phyloP scores from a whole-genome alignment of 2,888 invertebrate species.

The Tetragonula carbonaria region DNA sequence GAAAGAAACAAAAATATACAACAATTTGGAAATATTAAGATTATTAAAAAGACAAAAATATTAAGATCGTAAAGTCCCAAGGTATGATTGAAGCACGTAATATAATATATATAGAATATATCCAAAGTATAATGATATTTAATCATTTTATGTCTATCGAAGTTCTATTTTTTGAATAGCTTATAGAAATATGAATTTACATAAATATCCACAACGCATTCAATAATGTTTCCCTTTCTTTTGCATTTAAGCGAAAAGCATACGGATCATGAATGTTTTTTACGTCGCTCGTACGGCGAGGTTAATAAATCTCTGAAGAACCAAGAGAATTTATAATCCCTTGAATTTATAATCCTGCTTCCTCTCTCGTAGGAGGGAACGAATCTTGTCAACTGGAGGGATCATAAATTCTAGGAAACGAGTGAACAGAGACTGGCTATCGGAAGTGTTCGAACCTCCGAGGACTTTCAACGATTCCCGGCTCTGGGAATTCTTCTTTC shows the following conservation, averaged over 20 bases:
- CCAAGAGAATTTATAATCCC: conserved; percentile 19
- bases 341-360: conserved; percentile 44
- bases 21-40: too few relatives aligned
- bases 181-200: background rate
- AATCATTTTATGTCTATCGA: too few relatives aligned
- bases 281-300: background rate
- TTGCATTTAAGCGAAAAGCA: background rate
- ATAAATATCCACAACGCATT: too few relatives aligned
- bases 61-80: too few relatives aligned
- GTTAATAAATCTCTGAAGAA: conserved; percentile 29
- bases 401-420: conserved; percentile 45
- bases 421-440: conserved; percentile 23
- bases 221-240: background rate
- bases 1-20: too few relatives aligned
- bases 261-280: background rate
- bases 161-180: background rate
- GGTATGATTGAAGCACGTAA: too few relatives aligned
- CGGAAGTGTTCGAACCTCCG: conserved; percentile 20
- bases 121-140: background rate
- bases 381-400: background rate
- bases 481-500: conserved; percentile 35
- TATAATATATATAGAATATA: too few relatives aligned
- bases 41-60: too few relatives aligned
- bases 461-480: conserved; percentile 46
- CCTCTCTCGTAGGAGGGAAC: conserved; percentile 25